Percentiles rank a stretch among this genome's conserved stretches.
Evolutionary conservation across 2,888 invertebrate genomes (phyloP).

Genomic region (Cephus pulcher): DNA sequence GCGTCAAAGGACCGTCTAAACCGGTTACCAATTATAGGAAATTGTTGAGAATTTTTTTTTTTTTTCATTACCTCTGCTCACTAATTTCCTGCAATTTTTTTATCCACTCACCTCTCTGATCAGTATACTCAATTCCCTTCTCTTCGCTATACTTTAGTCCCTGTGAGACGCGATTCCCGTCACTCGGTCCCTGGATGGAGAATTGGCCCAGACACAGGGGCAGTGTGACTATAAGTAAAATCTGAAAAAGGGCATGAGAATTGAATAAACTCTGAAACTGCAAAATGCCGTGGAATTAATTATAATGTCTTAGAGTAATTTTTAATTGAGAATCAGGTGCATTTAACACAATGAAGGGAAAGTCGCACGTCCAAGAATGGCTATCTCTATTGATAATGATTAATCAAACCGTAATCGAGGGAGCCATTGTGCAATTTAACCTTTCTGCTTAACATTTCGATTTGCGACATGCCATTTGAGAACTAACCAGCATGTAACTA

Average conservation of each 20-base stretch:
- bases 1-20: too few species aligned
- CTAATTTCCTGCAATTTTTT: too few species aligned
- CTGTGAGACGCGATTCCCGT: conserved; percentile 59
- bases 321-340: too few species aligned
- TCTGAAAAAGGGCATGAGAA: conserved; percentile 29
- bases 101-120: conserved; percentile 51
- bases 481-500: too few species aligned
- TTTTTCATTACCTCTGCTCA: too few species aligned
- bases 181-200: conserved; percentile 60
- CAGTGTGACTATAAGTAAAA: conserved; percentile 49
- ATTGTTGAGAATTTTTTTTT: too few species aligned
- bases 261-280: not conserved
- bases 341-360: not conserved
- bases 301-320: too few species aligned
- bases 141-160: conserved; percentile 58
- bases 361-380: not conserved
- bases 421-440: not conserved
- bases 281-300: not conserved
- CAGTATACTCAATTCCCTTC: conserved; percentile 60
- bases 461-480: not conserved
- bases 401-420: not conserved
- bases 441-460: conserved; percentile 1
- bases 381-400: not conserved
- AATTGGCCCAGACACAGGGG: conserved; percentile 60
- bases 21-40: too few species aligned